Evolutionary conservation across 53 echinoderm and acorn worm genomes (phyloP).

Genomic region (Mesocentrotus franciscanus): DNA sequence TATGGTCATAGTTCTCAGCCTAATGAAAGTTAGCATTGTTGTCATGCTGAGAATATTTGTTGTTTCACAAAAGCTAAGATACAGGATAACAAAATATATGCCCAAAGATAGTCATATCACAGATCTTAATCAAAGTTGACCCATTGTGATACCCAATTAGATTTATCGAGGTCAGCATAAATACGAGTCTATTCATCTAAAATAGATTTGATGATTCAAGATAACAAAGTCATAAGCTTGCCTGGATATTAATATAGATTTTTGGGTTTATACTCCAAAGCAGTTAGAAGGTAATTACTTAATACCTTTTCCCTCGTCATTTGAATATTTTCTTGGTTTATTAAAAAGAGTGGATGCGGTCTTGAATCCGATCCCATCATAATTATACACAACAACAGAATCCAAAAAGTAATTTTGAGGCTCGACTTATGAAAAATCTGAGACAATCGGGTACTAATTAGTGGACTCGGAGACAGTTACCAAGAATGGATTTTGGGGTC

Average conservation of each 20-base stretch:
- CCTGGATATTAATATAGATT: conserved; percentile 46
- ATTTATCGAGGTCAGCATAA: background rate
- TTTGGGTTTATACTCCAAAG: background rate
- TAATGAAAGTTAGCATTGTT: too few species aligned
- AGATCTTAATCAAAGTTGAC: background rate
- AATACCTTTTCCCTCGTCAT: background rate
- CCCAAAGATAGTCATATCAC: background rate
- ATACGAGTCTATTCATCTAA: background rate
- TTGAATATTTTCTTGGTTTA: conserved; percentile 11
- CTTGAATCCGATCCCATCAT: background rate
- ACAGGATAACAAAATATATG: background rate
- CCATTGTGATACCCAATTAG: background rate
- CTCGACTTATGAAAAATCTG: conserved; percentile 38
- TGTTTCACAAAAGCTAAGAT: background rate
- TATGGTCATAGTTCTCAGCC: too few species aligned
- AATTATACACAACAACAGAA: conserved; percentile 11
- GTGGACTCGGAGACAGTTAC: background rate
- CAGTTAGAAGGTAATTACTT: conserved; percentile 22
- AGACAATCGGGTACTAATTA: conserved; percentile 55
- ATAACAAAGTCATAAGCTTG: conserved; percentile 16
- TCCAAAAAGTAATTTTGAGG: conserved; percentile 13
- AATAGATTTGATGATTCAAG: conserved; percentile 15
- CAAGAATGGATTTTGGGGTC: conserved; percentile 34
- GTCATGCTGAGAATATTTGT: background rate
- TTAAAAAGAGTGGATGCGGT: conserved; percentile 15